Evolutionary conservation across 2,797 vertebrate species (phyloP).

Genomic region (Sphaeramia orbicularis): DNA sequence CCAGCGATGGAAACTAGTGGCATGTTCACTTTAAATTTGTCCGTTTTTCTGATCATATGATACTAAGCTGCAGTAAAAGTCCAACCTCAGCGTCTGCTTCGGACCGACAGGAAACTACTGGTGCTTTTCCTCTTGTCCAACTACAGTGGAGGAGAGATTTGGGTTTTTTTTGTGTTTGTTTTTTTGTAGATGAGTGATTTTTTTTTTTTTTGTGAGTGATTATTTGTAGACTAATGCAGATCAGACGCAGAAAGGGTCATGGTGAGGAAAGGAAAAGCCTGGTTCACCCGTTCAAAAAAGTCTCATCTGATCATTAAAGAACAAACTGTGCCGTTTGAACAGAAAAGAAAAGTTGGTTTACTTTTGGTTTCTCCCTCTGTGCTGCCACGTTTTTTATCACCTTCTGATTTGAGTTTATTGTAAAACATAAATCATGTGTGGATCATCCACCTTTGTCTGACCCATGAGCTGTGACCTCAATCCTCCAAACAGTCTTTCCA

Average conservation of each 20-base stretch:
- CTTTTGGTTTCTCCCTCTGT: conserved; percentile 9
- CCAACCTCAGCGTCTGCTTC: conserved; percentile 14
- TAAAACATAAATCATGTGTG: conserved; percentile 73
- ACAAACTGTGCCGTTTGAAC: conserved; percentile 22
- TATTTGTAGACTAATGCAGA: conserved; percentile 17
- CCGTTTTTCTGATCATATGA: neutral
- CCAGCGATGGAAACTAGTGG: too few relatives aligned
- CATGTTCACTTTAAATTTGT: conserved; percentile 1
- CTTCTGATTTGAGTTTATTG: conserved; percentile 69
- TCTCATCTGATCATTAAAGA: conserved; percentile 52
- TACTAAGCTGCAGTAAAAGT: conserved; percentile 37
- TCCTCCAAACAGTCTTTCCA: conserved; percentile 65
- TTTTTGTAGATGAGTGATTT: too few relatives aligned
- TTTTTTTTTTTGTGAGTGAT: conserved; percentile 44
- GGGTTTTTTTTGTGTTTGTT: too few relatives aligned
- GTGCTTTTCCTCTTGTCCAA: conserved; percentile 39
- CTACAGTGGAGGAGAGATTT: conserved; percentile 20
- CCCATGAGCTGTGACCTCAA: conserved; percentile 74
- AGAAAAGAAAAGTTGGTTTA: conserved; percentile 13
- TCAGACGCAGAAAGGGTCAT: conserved; percentile 12
- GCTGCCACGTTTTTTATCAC: conserved; percentile 39
- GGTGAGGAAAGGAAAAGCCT: conserved; percentile 8
- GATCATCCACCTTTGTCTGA: conserved; percentile 73
- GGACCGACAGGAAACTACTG: conserved; percentile 29
- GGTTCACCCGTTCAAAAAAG: conserved; percentile 27